phyloP scores from a whole-genome alignment of 2,797 vertebrate species.

The Hoplostethus atlanticus region DNA sequence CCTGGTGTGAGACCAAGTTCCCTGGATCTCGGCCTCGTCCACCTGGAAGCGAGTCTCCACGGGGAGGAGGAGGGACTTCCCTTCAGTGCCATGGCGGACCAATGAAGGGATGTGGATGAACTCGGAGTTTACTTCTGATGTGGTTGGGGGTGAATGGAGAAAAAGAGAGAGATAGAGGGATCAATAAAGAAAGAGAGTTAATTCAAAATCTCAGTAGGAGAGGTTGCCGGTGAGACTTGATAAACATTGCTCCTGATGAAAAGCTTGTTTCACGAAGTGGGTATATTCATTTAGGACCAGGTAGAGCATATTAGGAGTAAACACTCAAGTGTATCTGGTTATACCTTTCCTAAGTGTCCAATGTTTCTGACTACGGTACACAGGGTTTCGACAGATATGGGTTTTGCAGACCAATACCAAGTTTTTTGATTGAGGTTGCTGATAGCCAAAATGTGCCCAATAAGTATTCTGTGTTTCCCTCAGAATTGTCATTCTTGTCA shows the following conservation, averaged over 20 bases:
- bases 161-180: neutral
- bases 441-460: too few species aligned
- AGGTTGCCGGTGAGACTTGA: too few species aligned
- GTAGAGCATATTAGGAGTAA: neutral
- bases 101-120: slow-evolving; percentile 74
- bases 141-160: slow-evolving; percentile 4
- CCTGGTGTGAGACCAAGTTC: slow-evolving; percentile 90
- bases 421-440: too few species aligned
- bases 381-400: too few species aligned
- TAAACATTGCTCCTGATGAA: slow-evolving; percentile 1
- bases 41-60: slow-evolving; percentile 86
- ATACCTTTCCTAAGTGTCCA: slow-evolving; percentile 2
- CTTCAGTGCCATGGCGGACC: slow-evolving; percentile 85
- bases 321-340: neutral
- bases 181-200: slow-evolving; percentile 21
- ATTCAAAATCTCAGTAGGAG: neutral
- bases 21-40: slow-evolving; percentile 87
- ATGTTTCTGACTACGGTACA: neutral
- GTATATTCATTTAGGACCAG: neutral
- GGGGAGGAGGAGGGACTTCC: slow-evolving; percentile 84
- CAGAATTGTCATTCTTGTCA: too few species aligned
- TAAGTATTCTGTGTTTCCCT: too few species aligned
- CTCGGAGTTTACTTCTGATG: slow-evolving; percentile 64
- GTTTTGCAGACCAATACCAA: too few species aligned
- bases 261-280: slow-evolving; percentile 1